Conservation (phyloP, 1,140 invertebrate genomes). For the Chymomyza costata region DNA sequence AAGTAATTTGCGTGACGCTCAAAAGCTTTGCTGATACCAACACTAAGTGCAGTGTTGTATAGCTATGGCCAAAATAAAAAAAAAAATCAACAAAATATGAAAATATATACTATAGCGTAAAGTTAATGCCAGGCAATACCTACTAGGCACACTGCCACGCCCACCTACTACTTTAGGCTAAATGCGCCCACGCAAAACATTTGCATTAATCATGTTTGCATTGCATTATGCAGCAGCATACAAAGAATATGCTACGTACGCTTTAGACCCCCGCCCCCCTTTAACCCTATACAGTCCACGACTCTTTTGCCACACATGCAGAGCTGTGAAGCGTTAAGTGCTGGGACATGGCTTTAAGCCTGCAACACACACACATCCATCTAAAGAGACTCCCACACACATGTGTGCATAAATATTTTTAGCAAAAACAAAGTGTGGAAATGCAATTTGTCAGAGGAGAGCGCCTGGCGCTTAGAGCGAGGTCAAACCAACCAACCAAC, state of each 20-base stretch:
- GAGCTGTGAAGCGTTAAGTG: constrained; percentile 1
- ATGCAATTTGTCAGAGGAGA: constrained; percentile 52
- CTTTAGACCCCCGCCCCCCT: neutral
- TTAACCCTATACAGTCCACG: neutral
- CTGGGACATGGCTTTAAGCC: constrained; percentile 40
- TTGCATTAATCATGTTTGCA: constrained; percentile 71
- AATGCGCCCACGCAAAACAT: constrained; percentile 71
- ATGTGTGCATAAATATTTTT: constrained; percentile 54
- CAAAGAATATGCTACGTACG: constrained; percentile 9
- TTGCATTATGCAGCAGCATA: constrained; percentile 69
- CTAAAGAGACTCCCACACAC: constrained; percentile 11
- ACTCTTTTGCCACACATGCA: neutral
- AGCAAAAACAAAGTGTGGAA: constrained; percentile 72
- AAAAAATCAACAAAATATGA: constrained; percentile 47
- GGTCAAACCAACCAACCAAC: constrained; percentile 43
- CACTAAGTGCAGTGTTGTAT: neutral
- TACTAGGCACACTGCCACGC: constrained; percentile 41
- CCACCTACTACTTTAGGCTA: too few species aligned
- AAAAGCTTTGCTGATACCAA: constrained; percentile 4
- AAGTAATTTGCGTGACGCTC: constrained; percentile 14
- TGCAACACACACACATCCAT: constrained; percentile 28
- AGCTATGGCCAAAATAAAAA: constrained; percentile 4
- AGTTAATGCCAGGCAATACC: constrained; percentile 65
- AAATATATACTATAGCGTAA: too few species aligned
- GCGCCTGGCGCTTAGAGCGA: constrained; percentile 40